Evolutionary conservation across 1,140 invertebrate species (phyloP), one percentile per base, ranked within the genome.

Genomic region (Antheraea pernyi): DNA sequence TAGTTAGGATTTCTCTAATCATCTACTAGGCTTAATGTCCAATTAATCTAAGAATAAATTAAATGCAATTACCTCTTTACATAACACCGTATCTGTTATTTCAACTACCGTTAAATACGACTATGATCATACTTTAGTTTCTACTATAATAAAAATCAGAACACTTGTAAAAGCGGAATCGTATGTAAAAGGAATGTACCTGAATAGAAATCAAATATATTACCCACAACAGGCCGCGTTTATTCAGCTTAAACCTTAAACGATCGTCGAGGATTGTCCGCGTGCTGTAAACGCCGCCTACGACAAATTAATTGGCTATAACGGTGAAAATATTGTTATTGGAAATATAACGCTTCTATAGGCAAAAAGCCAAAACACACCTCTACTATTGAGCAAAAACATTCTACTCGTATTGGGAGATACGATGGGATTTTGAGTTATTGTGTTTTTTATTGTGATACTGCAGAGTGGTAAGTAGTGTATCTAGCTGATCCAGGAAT

Each of bases 231-330:
- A 53, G 46, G 37, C 61, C 61, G 16, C 61, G 36, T 63, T 63
- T 63, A 63, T 63, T 37, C 61, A n/a, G 30, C 61, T 7, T 39
- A 46, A 69, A 22, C 59, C 65, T 61, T 65, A 61, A 65, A 68
- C 42, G 22, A 8, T 61, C 53, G 53, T 19, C 67, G 59, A 59
- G 61, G 64, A 74, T 60, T 59, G 60, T 63, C 4, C 37, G 18
- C 67, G 46, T 53, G 67, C 48, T 71, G 66, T 76, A 68, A 70
- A 48, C 58, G 71, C 69, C 75, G 72, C 67, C 78, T 78, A 75
- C 76, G 74, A 80, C 79, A 78, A 82, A 84, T 82, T 80, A 82
- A 84, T 84, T 74, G 82, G 71, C 82, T 71, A 82, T 84, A 84
- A 82, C 78, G 65, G 70, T 75, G 66, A 69, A 84, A 82, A 79